Evolutionary conservation across 64 coral and sea anemone species (phyloP), one percentile per base, ranked within the genome.

Genomic region (Cladopsammia gracilis): DNA sequence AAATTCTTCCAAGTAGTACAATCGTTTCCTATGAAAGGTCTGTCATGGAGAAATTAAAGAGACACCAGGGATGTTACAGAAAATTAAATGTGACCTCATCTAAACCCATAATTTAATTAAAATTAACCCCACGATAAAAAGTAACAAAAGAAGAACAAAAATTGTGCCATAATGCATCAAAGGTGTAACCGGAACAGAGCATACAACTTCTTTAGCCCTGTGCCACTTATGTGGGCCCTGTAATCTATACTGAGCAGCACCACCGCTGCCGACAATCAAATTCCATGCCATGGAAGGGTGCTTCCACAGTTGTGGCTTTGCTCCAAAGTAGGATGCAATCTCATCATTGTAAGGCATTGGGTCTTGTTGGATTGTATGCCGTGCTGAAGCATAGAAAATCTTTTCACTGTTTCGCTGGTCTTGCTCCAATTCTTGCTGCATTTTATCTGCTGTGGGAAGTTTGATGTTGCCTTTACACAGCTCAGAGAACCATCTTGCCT

Each of bases 401-500:
- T 34, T 73, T 65, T 91, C 12, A 19, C 54, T 53, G 10, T 83
- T 76, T 15, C 48, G 90, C 60, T 89, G 25, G 16, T 96, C 84
- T 64, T 58, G 56, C 26, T 92, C 71, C 7, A 96, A 92, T 15
- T 88, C 86, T 58, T 83, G 46, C 5, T 18, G 16, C 89, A 96
- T 96, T 20, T 58, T 23, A 15, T 96, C 86, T 64, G 58, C 82
- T 26, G 7, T 25, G 14, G 94, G 94, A 48, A 96, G 58, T 75
- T 92, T 96, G 34, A 86, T 56, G 14, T 18, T 26, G 7, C 94
- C 94, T 89, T 96, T 96, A 19, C 94, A 96, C 66, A 96, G 76
- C 46, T 85, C 90, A 19, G 94, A 96, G 68, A 96, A 96, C 94
- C 94, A 96, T 7, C 94, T 85, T 10, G 90, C 94, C 88, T 96